Base-by-base conservation (phyloP, 2,888 invertebrate species). In the Eristalis pertinax region DNA sequence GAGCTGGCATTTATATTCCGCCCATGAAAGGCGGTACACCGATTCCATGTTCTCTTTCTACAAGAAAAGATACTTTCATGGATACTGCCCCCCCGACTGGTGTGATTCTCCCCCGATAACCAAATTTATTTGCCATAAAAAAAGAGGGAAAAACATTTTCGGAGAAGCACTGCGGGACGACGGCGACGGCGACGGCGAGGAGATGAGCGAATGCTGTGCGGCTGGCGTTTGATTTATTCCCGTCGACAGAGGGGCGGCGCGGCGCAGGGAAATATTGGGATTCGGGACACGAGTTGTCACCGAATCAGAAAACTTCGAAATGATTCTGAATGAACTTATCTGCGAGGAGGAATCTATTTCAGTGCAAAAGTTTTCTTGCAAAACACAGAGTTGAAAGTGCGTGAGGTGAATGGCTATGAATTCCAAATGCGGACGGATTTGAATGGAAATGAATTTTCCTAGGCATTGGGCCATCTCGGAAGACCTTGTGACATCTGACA, bases 111-210 rank as follows among this genome's bases (percentile, higher is more conserved):
- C 68, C 68, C 81, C 77, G 81, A 85, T 81, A 85, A 73, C 38
- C 69, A 73, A 81, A 81, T 85, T 81, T 85, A 81, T 85, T 64
- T 81, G 76, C 72, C 76, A 63, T 72, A 76, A 84, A 76, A 72
- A 56, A 76, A 43, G 26, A 69, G 38, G 67, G 68, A 41, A 68
- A n/a, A 62, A 41, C n/a, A 32, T 15, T 70, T 70, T 19, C 15
- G 38, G 32, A 24, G 26, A 60, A 29, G 26, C 26, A 26, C 60
- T 56, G 56, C n/a, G 8, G 19, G n/a, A n/a, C 56, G 56, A 26
- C 26, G 13, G 13, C 26, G 22, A 29, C 35, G 5, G 58, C 58
- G n/a, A n/a, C n/a, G 4, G n/a, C n/a, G 13, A 13, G n/a, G 50
- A 24, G 26, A 13, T 60, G 60, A 19, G 64, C 29, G n/a, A 63